Base-by-base conservation (phyloP, 2,113 vertebrate genomes). In the Dasyprocta punctata region DNA sequence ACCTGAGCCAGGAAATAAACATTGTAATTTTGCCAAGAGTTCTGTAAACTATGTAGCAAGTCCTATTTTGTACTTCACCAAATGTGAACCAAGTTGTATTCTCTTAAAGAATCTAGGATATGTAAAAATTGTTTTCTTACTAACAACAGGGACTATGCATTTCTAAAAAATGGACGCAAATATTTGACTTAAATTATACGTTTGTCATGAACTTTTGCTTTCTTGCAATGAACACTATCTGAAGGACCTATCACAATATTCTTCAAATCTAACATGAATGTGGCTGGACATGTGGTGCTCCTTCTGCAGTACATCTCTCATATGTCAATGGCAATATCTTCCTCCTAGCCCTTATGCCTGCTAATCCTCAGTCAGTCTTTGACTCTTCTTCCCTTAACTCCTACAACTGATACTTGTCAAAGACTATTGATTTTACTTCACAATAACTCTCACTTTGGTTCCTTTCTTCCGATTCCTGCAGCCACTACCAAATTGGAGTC, bases 371-470 rank as follows among this genome's bases (percentile, higher is more conserved):
- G 26, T 41, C 47, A 49, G 30, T 83, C 38, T 80, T 86, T 84
- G 7, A 87, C 16, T 60, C 16, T 33, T 24, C 47, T 56, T 85
- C 16, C 8, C 44, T 67, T 89, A 41, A 24, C 4, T 89, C 2
- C 22, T 22, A 63, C 20, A 82, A 44, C 73, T 58, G 49, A 86
- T 65, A 33, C 38, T 65, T 60, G 24, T 54, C 63, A n/a, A 85
- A 36, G 80, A 75, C 65, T 93, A 96, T 90, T 92, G 44, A 41
- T 95, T 94, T 96, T 87, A 61, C 28, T 84, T 94, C 67, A 73
- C 58, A 81, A 67, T 83, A 75, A 47, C 63, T 93, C 56, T 96
- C 67, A 38, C 28, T 83, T 92, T 58, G 75, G 52, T 71, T 86
- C 26, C 24, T 75, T 88, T 5, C 28, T 69, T 58, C 30, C 38